Evolutionary conservation across 2,888 invertebrate genomes (phyloP), one percentile per base, ranked within the genome.

Genomic region (Drosophila mulleri): DNA sequence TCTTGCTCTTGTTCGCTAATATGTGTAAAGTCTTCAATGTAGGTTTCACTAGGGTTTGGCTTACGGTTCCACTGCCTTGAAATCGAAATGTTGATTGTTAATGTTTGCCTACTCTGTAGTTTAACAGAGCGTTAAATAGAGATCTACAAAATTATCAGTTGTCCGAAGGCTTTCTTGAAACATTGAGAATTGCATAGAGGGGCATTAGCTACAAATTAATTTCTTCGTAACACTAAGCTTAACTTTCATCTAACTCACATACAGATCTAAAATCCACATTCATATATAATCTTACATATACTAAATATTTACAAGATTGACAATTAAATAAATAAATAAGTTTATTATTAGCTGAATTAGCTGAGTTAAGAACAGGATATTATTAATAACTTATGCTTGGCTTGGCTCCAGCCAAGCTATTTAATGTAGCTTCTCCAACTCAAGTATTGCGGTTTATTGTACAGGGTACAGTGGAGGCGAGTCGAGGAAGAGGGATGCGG

Each of bases 321-420:
- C 37, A 32, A 12, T n/a, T 63, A 80, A 75, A 66, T 82, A 83
- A 88, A 88, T 83, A 68, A 77, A 67, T 77, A 50, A 35, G 26
- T 67, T 5, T 12, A 82, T 85, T 77, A 80, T 85, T 79, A 47
- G 41, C 60, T 59, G 63, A 41, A 65, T 47, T 41, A 41, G 41
- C 41, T 8, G 41, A 59, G 65, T 57, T 45, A 42, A 42, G 67
- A 58, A 77, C 56, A 47, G 14, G 39, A 50, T 35, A 54, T 44
- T 48, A 39, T 44, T 48, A 39, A 52, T 60, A 70, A 54, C 62
- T 72, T 64, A 72, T 18, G 29, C 37, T 48, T 44, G 70, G 61
- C 39, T 63, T 58, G 66, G 68, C 80, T 37, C 29, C 67, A 67
- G 76, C 67, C 68, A 52, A 74, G 45, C 65, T 39, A n/a, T n/a